phyloP scores from a whole-genome alignment of 2,888 invertebrate genomes.

The Tuberolachnus salignus region DNA sequence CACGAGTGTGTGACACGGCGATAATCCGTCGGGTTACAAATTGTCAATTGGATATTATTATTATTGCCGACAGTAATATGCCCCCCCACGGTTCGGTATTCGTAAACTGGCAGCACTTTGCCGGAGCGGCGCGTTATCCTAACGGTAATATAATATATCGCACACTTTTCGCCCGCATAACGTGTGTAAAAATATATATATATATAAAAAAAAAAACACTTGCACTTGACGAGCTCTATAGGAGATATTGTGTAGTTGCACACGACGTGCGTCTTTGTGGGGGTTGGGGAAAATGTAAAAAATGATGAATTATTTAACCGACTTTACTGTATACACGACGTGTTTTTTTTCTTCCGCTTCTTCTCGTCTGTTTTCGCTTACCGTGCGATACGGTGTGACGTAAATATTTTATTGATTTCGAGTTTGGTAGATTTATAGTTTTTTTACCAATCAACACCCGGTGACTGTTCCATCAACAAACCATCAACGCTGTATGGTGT shows the following conservation, averaged over 20 bases:
- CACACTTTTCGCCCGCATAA: slow-evolving; percentile 11
- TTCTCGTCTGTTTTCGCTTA: background rate
- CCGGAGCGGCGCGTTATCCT: background rate
- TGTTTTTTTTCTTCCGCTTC: background rate
- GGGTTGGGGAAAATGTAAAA: background rate
- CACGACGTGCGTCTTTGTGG: background rate
- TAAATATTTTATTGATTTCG: background rate
- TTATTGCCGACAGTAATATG: too few relatives aligned
- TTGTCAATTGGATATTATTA: too few relatives aligned
- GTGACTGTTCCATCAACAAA: too few relatives aligned
- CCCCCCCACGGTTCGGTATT: slow-evolving; percentile 15
- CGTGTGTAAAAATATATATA: slow-evolving; percentile 31
- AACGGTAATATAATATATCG: background rate
- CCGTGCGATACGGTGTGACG: background rate
- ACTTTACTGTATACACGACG: slow-evolving; percentile 23
- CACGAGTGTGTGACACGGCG: too few relatives aligned
- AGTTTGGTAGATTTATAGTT: too few relatives aligned
- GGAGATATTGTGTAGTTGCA: background rate
- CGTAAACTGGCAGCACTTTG: too few relatives aligned
- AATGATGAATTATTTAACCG: slow-evolving; percentile 44
- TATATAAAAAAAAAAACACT: slow-evolving; percentile 13
- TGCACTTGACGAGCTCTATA: slow-evolving; percentile 19
- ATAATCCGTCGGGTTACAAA: too few relatives aligned
- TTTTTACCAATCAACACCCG: too few relatives aligned
- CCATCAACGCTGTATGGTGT: too few relatives aligned